Evolutionary conservation across 2,797 vertebrate species (phyloP), one percentile per base, ranked within the genome.

Genomic region (Pseudopleuronectes americanus): DNA sequence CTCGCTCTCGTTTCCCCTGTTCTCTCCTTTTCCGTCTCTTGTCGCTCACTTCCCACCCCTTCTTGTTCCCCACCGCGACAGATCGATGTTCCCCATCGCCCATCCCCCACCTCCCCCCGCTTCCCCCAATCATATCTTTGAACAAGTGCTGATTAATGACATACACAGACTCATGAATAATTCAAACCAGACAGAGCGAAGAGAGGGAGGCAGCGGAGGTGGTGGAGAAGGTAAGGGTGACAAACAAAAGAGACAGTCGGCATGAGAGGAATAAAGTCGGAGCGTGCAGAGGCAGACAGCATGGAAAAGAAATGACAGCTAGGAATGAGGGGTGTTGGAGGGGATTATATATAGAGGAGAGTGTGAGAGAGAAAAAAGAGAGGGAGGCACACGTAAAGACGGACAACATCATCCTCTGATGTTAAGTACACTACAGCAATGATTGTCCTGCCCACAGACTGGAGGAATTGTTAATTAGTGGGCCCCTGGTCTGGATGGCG

Each of bases 81-180:
- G 81, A 89, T 87, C 84, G 51, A 89, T 88, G 78, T 77, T 64
- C 70, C 55, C 55, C 47, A 8, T 52, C 53, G 8, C 45, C 76
- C 74, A 17, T 24, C 73, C 80, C 72, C 58, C 79, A 58, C 77
- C 71, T 68, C 38, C 24, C 22, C 57, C 3, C 28, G 38, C 85
- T 74, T 83, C 80, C 86, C 56, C 56, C 36, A 84, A 90, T 92
- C 88, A 92, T 91, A 91, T 92, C 90, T 92, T 91, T 90, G 90
- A 93, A 90, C 90, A 92, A 93, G 89, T 89, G 86, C 92, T 93
- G 92, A 93, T 94, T 94, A 94, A 93, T 90, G 91, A 93, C 92
- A 92, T 91, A 92, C 90, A 93, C 87, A 91, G 90, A 87, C 87
- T 84, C 85, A 91, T 95, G 90, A 94, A 95, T 95, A 90, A 94